Percentiles rank a stretch among this genome's conserved stretches.
Conservation (phyloP, 1,140 invertebrate genomes). For the Apolygus lucorum region DNA sequence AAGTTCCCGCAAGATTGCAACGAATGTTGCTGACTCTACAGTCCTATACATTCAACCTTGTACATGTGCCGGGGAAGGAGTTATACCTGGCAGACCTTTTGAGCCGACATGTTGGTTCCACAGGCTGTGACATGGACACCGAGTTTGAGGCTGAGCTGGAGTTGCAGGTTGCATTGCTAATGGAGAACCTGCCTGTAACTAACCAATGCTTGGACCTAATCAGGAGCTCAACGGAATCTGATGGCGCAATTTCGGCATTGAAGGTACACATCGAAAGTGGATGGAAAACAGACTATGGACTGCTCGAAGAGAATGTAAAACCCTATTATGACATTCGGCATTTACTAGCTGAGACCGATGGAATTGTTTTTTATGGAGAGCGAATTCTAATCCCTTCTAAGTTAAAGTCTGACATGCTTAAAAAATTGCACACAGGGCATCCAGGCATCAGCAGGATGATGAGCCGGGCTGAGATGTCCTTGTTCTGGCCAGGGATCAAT, state of each 20-base stretch:
- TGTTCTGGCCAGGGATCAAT: conserved; percentile 34
- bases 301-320: conserved; percentile 2
- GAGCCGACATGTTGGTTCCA: neutral
- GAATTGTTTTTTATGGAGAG: conserved; percentile 13
- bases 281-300: neutral
- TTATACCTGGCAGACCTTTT: conserved; percentile 2
- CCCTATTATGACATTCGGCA: conserved; percentile 6
- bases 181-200: conserved; percentile 18
- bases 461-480: conserved; percentile 32
- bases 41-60: conserved; percentile 37
- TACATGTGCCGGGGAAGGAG: conserved; percentile 12
- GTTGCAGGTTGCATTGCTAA: conserved; percentile 19
- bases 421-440: conserved; percentile 32
- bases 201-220: conserved; percentile 8
- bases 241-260: neutral
- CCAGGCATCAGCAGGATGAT: conserved; percentile 36
- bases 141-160: conserved; percentile 18
- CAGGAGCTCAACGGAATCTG: neutral
- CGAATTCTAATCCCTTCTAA: conserved; percentile 26
- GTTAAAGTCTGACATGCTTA: conserved; percentile 16
- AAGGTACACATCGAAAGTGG: neutral
- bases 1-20: conserved; percentile 38
- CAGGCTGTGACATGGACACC: conserved; percentile 11
- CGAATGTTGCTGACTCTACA: conserved; percentile 39
- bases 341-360: neutral